Evolutionary conservation across 2,888 invertebrate species (phyloP), one percentile per base, ranked within the genome.

Genomic region (Mycalesis mineus): DNA sequence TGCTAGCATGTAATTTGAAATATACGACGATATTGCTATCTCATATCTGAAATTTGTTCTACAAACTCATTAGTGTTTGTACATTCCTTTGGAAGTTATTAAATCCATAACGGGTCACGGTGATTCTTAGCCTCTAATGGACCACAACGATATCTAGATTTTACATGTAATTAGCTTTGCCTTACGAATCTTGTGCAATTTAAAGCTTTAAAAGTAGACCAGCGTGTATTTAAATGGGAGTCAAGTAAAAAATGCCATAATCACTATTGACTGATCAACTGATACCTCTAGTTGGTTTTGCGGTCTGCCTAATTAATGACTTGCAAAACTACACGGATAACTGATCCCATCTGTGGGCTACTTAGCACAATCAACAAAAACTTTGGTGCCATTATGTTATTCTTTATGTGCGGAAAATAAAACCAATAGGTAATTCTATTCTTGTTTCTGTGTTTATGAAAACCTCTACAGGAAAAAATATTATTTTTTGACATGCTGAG

Each of bases 101-200:
- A 11, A 11, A 36, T 36, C 11, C 36, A 36, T 36, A 36, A 11
- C 9, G 36, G 36, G 36, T 36, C 11, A 36, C 57, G 29, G 50
- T 61, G 65, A 65, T 62, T 58, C 56, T 51, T 55, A 58, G 64
- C 15, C 15, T 40, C 49, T 22, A 22, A 49, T 56, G 50, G 55
- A 55, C 55, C 22, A 22, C 5, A 55, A 58, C 62, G 58, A 63
- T 49, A 63, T 61, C 56, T 67, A 62, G 61, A 56, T 60, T 61
- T 65, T 52, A 65, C 61, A 60, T 58, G 59, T 63, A 66, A 70
- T 70, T 68, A 68, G 60, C 55, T 58, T 39, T 45, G 58, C 68
- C 68, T 64, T 61, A 68, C 57, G 56, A 58, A 59, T 62, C 53
- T 65, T 64, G 54, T 64, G 63, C 61, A 65, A 64, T 64, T 57